These are phyloP conservation scores for Drosophila colorata DNA, from an alignment of 2,888 invertebrate genomes.

Conservation along the genomic window DNA sequence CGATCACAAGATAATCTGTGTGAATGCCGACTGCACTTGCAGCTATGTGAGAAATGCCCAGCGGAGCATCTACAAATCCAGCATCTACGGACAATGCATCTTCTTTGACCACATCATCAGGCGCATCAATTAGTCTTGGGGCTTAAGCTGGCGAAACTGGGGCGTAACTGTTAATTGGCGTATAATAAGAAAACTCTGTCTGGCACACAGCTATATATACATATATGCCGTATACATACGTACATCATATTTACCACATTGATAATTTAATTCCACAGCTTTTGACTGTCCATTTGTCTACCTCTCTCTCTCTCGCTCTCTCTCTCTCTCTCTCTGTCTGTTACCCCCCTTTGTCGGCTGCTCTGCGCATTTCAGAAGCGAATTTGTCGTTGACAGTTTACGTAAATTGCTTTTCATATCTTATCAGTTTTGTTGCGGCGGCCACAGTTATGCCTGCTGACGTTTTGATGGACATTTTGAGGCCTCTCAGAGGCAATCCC, in stretches of 20 bases:
- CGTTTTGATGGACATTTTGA: slow-evolving; percentile 71
- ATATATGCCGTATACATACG: neutral
- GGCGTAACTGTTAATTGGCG: slow-evolving; percentile 10
- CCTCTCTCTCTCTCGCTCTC: no score
- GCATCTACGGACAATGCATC: slow-evolving; percentile 50
- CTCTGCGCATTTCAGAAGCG: slow-evolving; percentile 25
- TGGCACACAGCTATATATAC: slow-evolving; percentile 17
- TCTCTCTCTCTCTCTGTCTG: no score
- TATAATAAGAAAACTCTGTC: slow-evolving; percentile 11
- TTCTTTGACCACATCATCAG: slow-evolving; percentile 63
- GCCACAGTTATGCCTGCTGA: slow-evolving; percentile 65
- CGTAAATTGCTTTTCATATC: slow-evolving; percentile 78
- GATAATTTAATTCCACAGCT: slow-evolving; percentile 47
- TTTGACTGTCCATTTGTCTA: slow-evolving; percentile 5
- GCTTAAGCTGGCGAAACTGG: slow-evolving; percentile 17
- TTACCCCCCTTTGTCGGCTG: no score
- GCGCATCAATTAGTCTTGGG: slow-evolving; percentile 52
- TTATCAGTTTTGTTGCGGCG: slow-evolving; percentile 53
- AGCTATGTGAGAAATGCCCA: slow-evolving; percentile 19
- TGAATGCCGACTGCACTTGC: slow-evolving; percentile 51
- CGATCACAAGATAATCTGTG: slow-evolving; percentile 61
- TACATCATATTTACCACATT: neutral
- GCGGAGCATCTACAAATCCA: slow-evolving; percentile 33
- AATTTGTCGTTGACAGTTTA: slow-evolving; percentile 77
- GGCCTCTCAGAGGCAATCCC: slow-evolving; percentile 33